Base-by-base conservation (phyloP, 2,797 vertebrate genomes). In the Catharus ustulatus region DNA sequence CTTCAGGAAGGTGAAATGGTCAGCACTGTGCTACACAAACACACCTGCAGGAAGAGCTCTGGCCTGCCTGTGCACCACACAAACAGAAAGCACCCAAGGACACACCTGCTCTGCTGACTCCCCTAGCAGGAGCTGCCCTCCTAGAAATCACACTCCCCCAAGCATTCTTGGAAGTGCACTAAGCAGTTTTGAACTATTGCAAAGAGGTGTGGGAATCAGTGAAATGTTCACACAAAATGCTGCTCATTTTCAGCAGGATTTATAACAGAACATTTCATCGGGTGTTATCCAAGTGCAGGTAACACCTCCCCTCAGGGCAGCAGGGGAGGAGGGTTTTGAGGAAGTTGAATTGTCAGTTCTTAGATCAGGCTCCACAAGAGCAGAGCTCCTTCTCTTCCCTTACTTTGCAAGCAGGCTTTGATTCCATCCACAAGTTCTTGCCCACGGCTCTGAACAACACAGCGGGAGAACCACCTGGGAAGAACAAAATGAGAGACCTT, bases 341-440 rank as follows among this genome's bases (percentile, higher is more conserved):
- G 38, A 84, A 71, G 43, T 13, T 52, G 12, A 66, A 59, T 0
- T 48, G 30, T 40, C 58, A 59, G 10, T 58, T 40, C 51, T 72
- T 22, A 58, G 40, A 30, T 22, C 15, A 73, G 57, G 58, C 58
- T 63, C 29, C 14, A 20, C 11, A 55, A 26, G 42, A 72, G 36
- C 51, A 80, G 23, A 89, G 78, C 57, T 27, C 34, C 8, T 34
- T 45, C 63, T 55, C 88, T 96, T 95, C 20, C 52, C 90, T 97
- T 96, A 98, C 99, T 98, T 96, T 97, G 98, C 81, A 99, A 94
- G 26, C 98, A 98, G 93, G 97, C 98, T 96, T 99, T 99, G 83
- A 99, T 98, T 20, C 98, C 98, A 20, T 99, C 99, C 76, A 99
- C 99, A 76, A 99, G 98, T 94, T 99, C 99, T 81, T 99, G 99